These are phyloP conservation scores for Teleopsis dalmanni DNA, from an alignment of 1,140 invertebrate species.

Conservation along the genomic window DNA sequence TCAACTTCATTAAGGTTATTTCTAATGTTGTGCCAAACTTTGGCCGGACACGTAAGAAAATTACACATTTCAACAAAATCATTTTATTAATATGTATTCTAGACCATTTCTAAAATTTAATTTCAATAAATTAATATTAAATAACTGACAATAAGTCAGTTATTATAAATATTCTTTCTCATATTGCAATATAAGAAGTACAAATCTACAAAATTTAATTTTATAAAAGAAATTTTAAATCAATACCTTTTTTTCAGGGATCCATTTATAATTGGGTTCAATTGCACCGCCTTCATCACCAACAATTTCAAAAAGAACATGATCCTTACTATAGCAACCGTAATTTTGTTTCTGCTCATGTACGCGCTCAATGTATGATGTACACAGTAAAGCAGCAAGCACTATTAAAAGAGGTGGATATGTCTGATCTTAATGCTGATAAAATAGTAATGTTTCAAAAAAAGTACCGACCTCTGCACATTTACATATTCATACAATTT, in stretches of 20 bases:
- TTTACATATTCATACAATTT: not conserved
- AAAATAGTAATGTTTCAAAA: conserved; percentile 79
- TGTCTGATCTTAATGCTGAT: conserved; percentile 77
- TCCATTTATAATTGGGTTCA: conserved; percentile 69
- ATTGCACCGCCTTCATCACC: conserved; percentile 85
- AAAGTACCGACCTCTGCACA: conserved; percentile 48
- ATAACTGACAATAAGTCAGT: no score
- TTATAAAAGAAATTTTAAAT: not conserved
- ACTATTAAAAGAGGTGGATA: conserved; percentile 67
- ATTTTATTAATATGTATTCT: no score
- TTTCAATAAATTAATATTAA: not conserved
- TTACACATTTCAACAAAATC: not conserved
- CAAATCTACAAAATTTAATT: not conserved
- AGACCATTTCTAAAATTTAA: no score
- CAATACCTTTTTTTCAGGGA: conserved; percentile 47
- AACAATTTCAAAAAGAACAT: conserved; percentile 75
- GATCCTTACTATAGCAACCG: conserved; percentile 84
- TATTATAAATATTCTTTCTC: no score
- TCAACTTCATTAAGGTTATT: conserved; percentile 59
- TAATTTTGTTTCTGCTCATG: conserved; percentile 80
- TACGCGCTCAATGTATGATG: conserved; percentile 59
- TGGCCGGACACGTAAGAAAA: conserved; percentile 70
- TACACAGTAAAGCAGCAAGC: conserved; percentile 65
- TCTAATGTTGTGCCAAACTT: conserved; percentile 69
- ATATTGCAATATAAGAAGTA: not conserved